Evolutionary conservation across 2,888 invertebrate genomes (phyloP), one percentile per base, ranked within the genome.

Genomic region (Brenthis ino): DNA sequence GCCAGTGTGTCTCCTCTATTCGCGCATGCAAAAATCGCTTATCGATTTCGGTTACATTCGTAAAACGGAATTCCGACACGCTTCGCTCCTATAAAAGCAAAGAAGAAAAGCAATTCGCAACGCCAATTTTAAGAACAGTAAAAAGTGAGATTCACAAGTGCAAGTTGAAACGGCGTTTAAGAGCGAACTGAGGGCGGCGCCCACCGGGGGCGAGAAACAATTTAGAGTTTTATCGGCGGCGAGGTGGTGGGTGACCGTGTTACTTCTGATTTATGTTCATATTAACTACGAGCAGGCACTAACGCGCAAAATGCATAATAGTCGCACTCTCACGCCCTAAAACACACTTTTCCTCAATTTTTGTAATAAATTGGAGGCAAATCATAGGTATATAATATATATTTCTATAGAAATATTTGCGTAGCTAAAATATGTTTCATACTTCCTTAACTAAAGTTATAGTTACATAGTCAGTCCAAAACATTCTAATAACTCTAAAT

Each of bases 71-170:
- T 60, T 55, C 24, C 37, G 54, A 63, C 63, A 65, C 28, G 57
- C 33, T 53, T 77, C 72, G 76, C 69, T 70, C 76, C 77, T 77
- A 82, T 82, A 84, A 86, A 87, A 84, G 77, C 82, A 80, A 80
- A 85, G 80, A 86, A 82, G 85, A 88, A 88, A 89, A 89, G 85
- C 89, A 85, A 90, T 91, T 89, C 86, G 86, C 85, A 83, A 86
- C 86, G 90, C 86, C 89, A 89, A 89, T 91, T 91, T 89, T 85
- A 85, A 87, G 86, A 89, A 89, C 91, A 91, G 89, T 91, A 92
- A 92, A 91, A 92, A 91, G 91, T 91, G 85, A 91, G 90, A 91
- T 92, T 92, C 91, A 88, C 92, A 92, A 92, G 89, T 92, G 91
- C 91, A 91, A 92, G 89, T 91, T 89, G 92, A 91, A 89, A 85